Evolutionary conservation across 1,140 invertebrate genomes (phyloP), one percentile per base, ranked within the genome.

Genomic region (Pomacea maculata): DNA sequence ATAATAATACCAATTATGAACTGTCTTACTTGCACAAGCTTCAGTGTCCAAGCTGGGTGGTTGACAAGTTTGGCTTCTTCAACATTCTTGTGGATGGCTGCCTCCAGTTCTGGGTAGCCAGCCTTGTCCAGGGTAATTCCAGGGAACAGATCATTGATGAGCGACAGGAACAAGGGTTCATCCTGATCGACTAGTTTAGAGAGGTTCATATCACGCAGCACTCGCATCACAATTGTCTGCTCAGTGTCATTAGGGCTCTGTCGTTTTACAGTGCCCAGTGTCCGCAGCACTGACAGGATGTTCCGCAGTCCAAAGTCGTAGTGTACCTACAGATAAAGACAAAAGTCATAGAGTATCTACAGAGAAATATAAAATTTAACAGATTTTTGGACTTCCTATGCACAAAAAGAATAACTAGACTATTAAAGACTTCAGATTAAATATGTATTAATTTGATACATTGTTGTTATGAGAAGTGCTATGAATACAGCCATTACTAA

Each of bases 271-370:
- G 97, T 95, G 25, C 98, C 98, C 21, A 99, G 92, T 21, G 96
- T 97, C 85, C 98, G 92, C 64, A 99, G 91, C 7, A 98, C 97
- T 0, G 97, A 99, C 7, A 99, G 92, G 88, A 99, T 99, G 90
- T 99, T 99, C 85, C 98, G 93, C 72, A 99, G 92, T 63, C 98
- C 98, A 91, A 99, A 99, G 92, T 99, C 97, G 89, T 99, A 99
- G 90, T 99, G 97, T 0, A 99, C 96, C 93, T 99, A 96, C 54
- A 72, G 70, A 78, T n/a, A 73, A n/a, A 52, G 65, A 73, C 8
- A 64, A 64, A n/a, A 14, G 57, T 17, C 34, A 45, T 45, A 45
- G 2, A 4, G 34, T 45, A 45, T 6, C 34, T 45, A 45, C 34
- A 45, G 34, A 45, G 2, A 45, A 45, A 45, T 45, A 45, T 6